These are phyloP conservation scores for Odocoileus hemionus DNA, from an alignment of 2,113 vertebrate genomes.

Conservation along the genomic window DNA sequence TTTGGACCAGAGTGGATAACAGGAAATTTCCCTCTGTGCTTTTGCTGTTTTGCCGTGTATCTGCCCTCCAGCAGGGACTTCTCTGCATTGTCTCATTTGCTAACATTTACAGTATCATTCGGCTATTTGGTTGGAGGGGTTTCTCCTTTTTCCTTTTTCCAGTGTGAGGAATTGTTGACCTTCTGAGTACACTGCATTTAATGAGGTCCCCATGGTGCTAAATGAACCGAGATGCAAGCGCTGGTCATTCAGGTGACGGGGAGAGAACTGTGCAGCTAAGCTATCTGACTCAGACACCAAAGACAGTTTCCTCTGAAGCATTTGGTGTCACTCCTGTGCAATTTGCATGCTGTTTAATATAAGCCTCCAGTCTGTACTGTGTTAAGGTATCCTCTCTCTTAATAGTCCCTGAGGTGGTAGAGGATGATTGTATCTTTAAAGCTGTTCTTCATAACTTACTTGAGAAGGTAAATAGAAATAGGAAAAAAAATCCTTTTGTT, in stretches of 20 bases:
- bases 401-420: not conserved
- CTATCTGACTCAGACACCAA: not conserved
- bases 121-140: not conserved
- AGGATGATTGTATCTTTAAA: not conserved
- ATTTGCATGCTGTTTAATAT: not conserved
- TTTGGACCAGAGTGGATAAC: not conserved
- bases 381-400: not conserved
- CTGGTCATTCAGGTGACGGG: not conserved
- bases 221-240: not conserved
- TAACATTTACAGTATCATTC: not conserved
- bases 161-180: slow-evolving; percentile 5
- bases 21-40: not conserved
- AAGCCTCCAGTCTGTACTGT: not conserved
- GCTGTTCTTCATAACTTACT: not conserved
- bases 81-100: not conserved
- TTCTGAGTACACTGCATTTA: slow-evolving; percentile 17
- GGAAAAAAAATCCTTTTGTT: slow-evolving; percentile 12
- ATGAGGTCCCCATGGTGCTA: not conserved
- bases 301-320: not conserved
- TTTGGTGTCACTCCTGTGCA: not conserved
- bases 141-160: not conserved
- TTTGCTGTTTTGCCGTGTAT: accelerated
- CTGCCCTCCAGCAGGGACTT: not conserved
- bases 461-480: not conserved
- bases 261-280: not conserved